phyloP scores from a whole-genome alignment of 1,140 invertebrate species.

The Phthorimaea operculella region DNA sequence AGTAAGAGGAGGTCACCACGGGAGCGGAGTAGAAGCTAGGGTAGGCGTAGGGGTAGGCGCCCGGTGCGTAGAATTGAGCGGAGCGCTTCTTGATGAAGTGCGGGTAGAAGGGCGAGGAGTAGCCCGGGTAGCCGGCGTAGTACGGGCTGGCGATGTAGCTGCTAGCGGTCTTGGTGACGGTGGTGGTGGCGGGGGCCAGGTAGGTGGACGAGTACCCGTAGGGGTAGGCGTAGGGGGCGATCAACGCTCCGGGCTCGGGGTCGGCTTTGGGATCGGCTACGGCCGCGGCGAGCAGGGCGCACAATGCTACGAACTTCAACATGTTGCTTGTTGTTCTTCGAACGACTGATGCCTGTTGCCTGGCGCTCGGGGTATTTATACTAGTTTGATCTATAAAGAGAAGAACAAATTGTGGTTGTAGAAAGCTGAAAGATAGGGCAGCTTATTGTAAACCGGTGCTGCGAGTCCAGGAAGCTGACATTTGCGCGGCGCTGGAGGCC shows the following conservation, averaged over 20 bases:
- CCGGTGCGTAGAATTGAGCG: background rate
- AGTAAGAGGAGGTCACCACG: background rate
- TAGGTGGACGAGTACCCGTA: background rate
- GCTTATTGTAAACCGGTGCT: background rate
- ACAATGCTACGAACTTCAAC: constrained; percentile 1
- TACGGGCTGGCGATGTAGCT: background rate
- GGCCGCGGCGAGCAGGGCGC: background rate
- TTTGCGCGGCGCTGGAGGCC: background rate
- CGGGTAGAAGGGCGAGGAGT: background rate
- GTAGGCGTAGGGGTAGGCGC: background rate
- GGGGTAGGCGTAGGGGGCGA: background rate
- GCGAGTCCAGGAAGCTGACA: constrained; percentile 1
- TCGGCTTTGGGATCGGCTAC: background rate
- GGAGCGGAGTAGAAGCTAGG: background rate
- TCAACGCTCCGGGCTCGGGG: background rate
- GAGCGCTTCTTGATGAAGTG: constrained; percentile 6
- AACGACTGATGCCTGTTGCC: background rate
- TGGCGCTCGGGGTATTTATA: background rate
- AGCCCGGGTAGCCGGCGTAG: background rate
- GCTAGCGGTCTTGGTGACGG: constrained; percentile 4
- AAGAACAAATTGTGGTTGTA: background rate
- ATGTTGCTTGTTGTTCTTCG: background rate
- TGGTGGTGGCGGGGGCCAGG: background rate
- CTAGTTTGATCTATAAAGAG: background rate
- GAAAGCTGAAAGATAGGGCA: constrained; percentile 2